Conservation (phyloP, 1,140 invertebrate genomes). For the Steinernema feltiae region DNA sequence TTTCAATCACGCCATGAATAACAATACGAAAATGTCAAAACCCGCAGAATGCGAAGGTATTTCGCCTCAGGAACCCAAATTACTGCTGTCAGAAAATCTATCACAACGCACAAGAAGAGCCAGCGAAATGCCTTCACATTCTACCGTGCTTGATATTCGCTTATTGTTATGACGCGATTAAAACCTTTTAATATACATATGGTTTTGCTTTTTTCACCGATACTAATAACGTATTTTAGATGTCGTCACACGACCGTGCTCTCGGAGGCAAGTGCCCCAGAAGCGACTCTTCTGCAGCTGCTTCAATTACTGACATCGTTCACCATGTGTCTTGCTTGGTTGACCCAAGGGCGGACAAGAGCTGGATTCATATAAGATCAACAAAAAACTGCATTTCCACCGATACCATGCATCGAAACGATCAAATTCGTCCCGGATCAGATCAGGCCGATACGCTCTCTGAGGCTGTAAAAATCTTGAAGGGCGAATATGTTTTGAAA, state of each 20-base stretch:
- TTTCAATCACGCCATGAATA: neutral
- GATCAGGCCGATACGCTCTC: constrained; percentile 75
- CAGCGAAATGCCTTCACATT: too few relatives aligned
- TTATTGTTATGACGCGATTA: too few relatives aligned
- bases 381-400: constrained; percentile 64
- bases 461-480: constrained; percentile 85
- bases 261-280: neutral
- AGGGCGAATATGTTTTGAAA: constrained; percentile 82
- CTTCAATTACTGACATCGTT: constrained; percentile 92
- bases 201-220: too few relatives aligned
- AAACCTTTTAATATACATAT: too few relatives aligned
- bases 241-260: too few relatives aligned
- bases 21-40: neutral
- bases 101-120: too few relatives aligned
- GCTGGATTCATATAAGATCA: constrained; percentile 71
- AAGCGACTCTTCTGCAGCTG: neutral
- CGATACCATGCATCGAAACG: constrained; percentile 80
- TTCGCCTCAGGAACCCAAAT: too few relatives aligned
- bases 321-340: constrained; percentile 88
- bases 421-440: constrained; percentile 72
- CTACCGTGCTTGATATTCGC: too few relatives aligned
- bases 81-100: too few relatives aligned
- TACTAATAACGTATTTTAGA: too few relatives aligned
- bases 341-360: constrained; percentile 78
- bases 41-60: too few relatives aligned